phyloP scores from a whole-genome alignment of 2,797 vertebrate genomes.

The Triplophysa yarkandensis region DNA sequence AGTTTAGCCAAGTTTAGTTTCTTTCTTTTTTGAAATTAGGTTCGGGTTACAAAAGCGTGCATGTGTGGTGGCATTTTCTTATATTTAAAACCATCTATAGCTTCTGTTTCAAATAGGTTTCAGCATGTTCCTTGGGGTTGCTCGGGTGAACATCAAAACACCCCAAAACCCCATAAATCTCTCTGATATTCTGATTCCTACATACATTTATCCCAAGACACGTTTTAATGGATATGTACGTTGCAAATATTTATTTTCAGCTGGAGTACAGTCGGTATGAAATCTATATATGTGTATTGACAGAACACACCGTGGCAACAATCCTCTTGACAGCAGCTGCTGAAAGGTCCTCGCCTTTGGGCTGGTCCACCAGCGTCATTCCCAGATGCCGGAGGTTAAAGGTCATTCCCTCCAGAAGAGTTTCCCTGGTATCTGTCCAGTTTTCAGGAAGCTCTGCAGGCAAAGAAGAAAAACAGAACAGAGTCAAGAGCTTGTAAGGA shows the following conservation, averaged over 20 bases:
- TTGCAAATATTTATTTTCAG: neutral
- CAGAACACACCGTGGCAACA: slow-evolving; percentile 83
- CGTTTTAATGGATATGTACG: too few species aligned
- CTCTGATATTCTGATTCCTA: too few species aligned
- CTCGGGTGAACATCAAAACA: too few species aligned
- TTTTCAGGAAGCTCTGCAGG: slow-evolving; percentile 90
- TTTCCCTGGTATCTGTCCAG: slow-evolving; percentile 95
- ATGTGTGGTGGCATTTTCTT: too few species aligned
- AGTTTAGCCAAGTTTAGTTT: too few species aligned
- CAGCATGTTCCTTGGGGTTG: neutral
- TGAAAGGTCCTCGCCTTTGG: slow-evolving; percentile 91
- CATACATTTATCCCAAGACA: too few species aligned
- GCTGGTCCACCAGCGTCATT: slow-evolving; percentile 94
- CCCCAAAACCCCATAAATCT: too few species aligned
- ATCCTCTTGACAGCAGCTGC: slow-evolving; percentile 92
- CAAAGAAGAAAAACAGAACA: neutral
- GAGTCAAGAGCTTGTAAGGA: neutral
- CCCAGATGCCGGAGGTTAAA: slow-evolving; percentile 93
- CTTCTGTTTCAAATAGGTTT: neutral
- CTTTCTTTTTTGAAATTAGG: too few species aligned
- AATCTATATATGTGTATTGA: neutral
- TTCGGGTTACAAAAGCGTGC: too few species aligned
- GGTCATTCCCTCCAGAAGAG: slow-evolving; percentile 91
- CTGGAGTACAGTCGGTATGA: neutral
- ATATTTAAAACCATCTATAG: too few species aligned